Evolutionary conservation across 2,888 invertebrate species (phyloP).

Genomic region (Eupithecia tripunctaria): DNA sequence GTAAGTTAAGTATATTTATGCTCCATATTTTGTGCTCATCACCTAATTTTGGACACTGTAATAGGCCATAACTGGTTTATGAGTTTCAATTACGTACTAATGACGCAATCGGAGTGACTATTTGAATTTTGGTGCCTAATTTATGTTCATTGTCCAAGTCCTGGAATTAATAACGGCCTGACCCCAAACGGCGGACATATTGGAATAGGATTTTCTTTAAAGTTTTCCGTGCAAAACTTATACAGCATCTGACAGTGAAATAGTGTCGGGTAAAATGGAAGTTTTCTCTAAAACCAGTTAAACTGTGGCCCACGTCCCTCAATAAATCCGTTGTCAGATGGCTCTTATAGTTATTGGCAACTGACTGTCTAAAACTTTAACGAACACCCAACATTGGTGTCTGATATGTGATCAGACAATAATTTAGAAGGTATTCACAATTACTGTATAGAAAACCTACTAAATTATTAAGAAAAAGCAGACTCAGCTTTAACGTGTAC

Average conservation of each 20-base stretch:
- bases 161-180: slow-evolving; percentile 38
- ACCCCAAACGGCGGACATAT: slow-evolving; percentile 11
- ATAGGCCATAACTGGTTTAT: slow-evolving; percentile 61
- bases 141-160: slow-evolving; percentile 39
- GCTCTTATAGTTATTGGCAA: slow-evolving; percentile 59
- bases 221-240: slow-evolving; percentile 32
- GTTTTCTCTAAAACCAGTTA: slow-evolving; percentile 44
- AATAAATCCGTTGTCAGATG: slow-evolving; percentile 56
- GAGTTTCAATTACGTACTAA: slow-evolving; percentile 51
- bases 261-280: slow-evolving; percentile 42
- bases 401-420: slow-evolving; percentile 54
- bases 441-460: neutral
- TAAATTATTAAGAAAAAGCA: neutral
- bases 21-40: slow-evolving; percentile 46
- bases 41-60: slow-evolving; percentile 55
- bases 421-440: slow-evolving; percentile 30
- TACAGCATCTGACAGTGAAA: slow-evolving; percentile 41
- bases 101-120: slow-evolving; percentile 49
- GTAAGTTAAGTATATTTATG: slow-evolving; percentile 30
- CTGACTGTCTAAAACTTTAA: slow-evolving; percentile 50
- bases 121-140: slow-evolving; percentile 43
- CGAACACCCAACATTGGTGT: slow-evolving; percentile 46
- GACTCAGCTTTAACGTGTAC: too few relatives aligned
- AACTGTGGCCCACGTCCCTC: slow-evolving; percentile 46
- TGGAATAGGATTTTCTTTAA: slow-evolving; percentile 19